A percentile compares a stretch with the other conserved stretches of the same genome.
phyloP scores from a whole-genome alignment of 2,113 vertebrate species.

The Tichodroma muraria region DNA sequence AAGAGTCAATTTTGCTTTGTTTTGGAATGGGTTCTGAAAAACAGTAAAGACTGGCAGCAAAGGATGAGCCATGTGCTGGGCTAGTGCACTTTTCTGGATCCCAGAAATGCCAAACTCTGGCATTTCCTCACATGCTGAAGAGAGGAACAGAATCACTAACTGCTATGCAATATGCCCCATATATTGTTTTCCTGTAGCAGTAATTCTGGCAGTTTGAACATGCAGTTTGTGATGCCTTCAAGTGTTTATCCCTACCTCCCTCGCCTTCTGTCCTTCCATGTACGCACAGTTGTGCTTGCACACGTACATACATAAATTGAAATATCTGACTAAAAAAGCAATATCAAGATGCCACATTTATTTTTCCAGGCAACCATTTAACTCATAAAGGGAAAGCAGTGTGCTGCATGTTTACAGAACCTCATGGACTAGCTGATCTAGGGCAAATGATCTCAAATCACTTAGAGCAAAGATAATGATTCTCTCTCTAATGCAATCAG shows the following conservation, averaged over 20 bases:
- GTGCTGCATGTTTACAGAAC: not conserved
- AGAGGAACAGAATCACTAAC: not conserved
- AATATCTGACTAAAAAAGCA: not conserved
- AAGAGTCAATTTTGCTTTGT: not conserved
- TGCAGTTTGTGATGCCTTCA: not conserved
- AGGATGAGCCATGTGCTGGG: not conserved
- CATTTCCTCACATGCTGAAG: not conserved
- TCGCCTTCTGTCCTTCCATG: rapidly evolving
- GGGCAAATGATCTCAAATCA: not conserved
- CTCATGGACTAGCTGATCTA: not conserved
- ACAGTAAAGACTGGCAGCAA: not conserved
- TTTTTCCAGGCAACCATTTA: not conserved
- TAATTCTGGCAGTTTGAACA: not conserved
- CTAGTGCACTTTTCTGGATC: not conserved
- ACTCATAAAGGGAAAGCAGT: not conserved
- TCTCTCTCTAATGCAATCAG: not conserved
- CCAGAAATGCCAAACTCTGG: not conserved
- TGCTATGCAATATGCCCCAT: not conserved
- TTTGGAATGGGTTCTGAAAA: not conserved
- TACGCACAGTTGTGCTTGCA: not conserved
- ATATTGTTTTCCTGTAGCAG: not conserved
- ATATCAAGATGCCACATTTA: not conserved
- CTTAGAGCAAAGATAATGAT: not conserved
- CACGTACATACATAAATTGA: not conserved
- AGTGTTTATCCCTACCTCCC: not conserved